Evolutionary conservation across 2,113 vertebrate genomes (phyloP), one percentile per base, ranked within the genome.

Genomic region (Bufo bufo): DNA sequence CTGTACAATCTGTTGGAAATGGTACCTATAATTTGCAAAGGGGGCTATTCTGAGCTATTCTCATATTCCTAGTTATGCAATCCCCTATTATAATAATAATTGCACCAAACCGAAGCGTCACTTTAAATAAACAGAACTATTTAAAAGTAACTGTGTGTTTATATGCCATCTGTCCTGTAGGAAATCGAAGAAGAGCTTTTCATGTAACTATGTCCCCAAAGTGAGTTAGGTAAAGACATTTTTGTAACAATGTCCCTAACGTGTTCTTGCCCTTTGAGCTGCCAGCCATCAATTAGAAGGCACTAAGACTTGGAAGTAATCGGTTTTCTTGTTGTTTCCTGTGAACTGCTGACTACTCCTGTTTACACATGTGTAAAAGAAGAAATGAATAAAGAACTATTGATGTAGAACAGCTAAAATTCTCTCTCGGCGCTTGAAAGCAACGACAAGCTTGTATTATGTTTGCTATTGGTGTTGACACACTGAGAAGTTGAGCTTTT

Each of bases 401-500:
- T 88, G 87, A 84, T 88, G 87, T 88, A 88, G 80, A 88, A 88
- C 87, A 88, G 81, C 80, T 88, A 69, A 80, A 84, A 88, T 88
- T 65, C 81, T 88, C 81, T 61, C 71, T 54, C 23, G 54, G 69
- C 72, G 56, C 61, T 84, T 84, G 87, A 88, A 88, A 88, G 80
- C 80, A 65, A 61, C 71, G 80, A 88, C 87, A 88, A 88, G 80
- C 80, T 84, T 83, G 69, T 88, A 84, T 88, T 88, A 83, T 88
- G 87, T 88, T 88, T 83, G 87, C 87, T 88, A 72, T 83, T 87
- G 83, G 58, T 88, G 87, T 88, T 88, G 87, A 88, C 87, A 88
- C 58, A 52, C 66, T 8, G 81, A 82, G 54, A 88, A 83, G 87
- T 84, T 65, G 71, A 88, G 81, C 56, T 88, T 88, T 88, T 82